Evolutionary conservation across 2,113 vertebrate genomes (phyloP), one percentile per base, ranked within the genome.

Genomic region (Galeopterus variegatus): DNA sequence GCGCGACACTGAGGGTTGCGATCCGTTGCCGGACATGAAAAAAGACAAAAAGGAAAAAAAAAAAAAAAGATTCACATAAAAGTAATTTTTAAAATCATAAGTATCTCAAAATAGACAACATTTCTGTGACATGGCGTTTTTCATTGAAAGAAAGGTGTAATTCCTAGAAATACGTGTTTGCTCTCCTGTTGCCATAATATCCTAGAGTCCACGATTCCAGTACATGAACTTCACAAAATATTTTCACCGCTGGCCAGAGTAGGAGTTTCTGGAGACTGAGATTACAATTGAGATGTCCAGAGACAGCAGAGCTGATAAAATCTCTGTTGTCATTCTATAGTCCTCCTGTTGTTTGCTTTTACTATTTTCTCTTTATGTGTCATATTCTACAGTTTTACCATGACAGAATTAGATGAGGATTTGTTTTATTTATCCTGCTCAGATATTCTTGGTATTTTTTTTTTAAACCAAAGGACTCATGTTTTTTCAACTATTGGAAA

Each of bases 381-480:
- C 52, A 72, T 60, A 80, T 41, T 79, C 75, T 90, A 36, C 1
- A 80, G 13, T 64, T 93, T 86, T 86, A 83, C 33, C 83, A 5
- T 77, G 65, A 88, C 26, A 88, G 19, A 36, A 76, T 80, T 93
- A 70, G 48, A 90, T 48, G 9, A 75, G 2, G 21, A 83, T 41
- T 88, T 92, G n/a, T 92, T 93, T 94, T 77, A 50, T 91, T 92
- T 94, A 60, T 83, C 28, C 48, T 84, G 1, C 24, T 67, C 21
- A 77, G 8, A 80, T 95, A 90, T 72, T 58, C 5, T 73, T 86
- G 17, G 3, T 77, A 79, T 19, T 1, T 45, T 31, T 60, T 21
- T 64, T 85, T 83, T 64, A 58, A 84, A 72, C 17, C 8, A 80
- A 90, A 62, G 10, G 26, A 52, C 28, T 75, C 3, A 21, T n/a